Conservation (phyloP, 2,888 invertebrate genomes). For the Taenaris catops region DNA sequence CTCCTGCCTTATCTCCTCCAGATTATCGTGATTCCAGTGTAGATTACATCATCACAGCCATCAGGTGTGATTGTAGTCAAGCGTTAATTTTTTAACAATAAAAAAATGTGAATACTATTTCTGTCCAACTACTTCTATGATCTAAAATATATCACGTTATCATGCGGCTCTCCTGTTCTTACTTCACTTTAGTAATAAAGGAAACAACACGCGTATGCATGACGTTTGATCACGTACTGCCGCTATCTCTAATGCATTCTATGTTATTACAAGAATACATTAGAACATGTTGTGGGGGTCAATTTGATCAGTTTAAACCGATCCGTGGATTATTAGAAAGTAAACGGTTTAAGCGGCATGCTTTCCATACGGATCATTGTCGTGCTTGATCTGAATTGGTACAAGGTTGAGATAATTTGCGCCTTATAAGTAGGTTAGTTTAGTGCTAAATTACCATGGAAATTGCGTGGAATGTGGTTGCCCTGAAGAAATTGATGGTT, state of each 20-base stretch:
- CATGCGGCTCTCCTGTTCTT: too few species aligned
- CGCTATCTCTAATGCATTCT: constrained; percentile 37
- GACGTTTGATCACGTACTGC: constrained; percentile 20
- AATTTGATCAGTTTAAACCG: constrained; percentile 37
- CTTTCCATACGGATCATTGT: constrained; percentile 32
- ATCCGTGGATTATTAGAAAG: constrained; percentile 46
- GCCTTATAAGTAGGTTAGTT: constrained; percentile 20
- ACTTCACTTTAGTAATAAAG: background rate
- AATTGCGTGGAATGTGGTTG: constrained; percentile 23
- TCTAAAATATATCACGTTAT: too few species aligned
- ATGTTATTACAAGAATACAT: constrained; percentile 38
- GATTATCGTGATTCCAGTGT: too few species aligned
- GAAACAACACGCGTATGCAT: constrained; percentile 1
- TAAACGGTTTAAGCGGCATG: constrained; percentile 35
- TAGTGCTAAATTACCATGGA: constrained; percentile 24
- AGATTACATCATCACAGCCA: too few species aligned
- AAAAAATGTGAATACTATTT: too few species aligned
- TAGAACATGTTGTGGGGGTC: constrained; percentile 35
- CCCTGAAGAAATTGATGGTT: constrained; percentile 21
- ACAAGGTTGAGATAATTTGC: constrained; percentile 23
- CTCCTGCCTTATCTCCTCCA: too few species aligned
- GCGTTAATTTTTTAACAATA: too few species aligned
- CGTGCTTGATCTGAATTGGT: constrained; percentile 27
- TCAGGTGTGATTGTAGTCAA: too few species aligned
- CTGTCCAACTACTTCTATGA: too few species aligned